Percentiles rank a stretch among this genome's conserved stretches.
Conservation (phyloP, 2,888 invertebrate species). For the Carpatolechia fugitivella region DNA sequence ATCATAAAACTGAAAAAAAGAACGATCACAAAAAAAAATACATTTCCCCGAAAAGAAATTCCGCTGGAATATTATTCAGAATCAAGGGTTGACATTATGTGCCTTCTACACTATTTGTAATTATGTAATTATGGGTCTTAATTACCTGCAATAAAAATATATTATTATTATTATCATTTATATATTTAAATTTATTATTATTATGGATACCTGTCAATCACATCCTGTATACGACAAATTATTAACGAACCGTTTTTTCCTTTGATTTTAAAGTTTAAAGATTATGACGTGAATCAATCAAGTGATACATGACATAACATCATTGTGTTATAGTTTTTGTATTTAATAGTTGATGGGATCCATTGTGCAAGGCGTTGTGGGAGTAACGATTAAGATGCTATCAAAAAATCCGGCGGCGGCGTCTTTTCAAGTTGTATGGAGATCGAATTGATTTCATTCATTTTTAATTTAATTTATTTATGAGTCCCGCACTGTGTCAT, state of each 20-base stretch:
- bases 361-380: conserved; percentile 54
- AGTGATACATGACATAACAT: conserved; percentile 64
- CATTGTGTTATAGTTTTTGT: conserved; percentile 53
- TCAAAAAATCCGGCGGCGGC: conserved; percentile 54
- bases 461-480: conserved; percentile 30
- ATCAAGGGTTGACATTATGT: too few species aligned
- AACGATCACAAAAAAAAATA: too few species aligned
- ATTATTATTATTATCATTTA: too few species aligned
- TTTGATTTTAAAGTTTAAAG: conserved; percentile 30
- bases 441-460: conserved; percentile 36
- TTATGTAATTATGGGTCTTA: too few species aligned
- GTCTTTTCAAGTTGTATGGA: conserved; percentile 46
- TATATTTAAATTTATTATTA: too few species aligned
- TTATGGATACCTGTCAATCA: too few species aligned
- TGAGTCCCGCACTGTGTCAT: background rate
- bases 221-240: conserved; percentile 16
- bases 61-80: too few species aligned
- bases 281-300: conserved; percentile 62
- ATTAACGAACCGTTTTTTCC: conserved; percentile 21
- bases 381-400: conserved; percentile 63
- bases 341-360: conserved; percentile 37
- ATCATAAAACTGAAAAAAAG: too few species aligned
- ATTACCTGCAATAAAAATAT: too few species aligned
- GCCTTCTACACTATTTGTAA: too few species aligned
- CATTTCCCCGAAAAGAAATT: too few species aligned